phyloP scores from a whole-genome alignment of 2,113 vertebrate genomes.

The pig (Sus scrofa) region DNA sequence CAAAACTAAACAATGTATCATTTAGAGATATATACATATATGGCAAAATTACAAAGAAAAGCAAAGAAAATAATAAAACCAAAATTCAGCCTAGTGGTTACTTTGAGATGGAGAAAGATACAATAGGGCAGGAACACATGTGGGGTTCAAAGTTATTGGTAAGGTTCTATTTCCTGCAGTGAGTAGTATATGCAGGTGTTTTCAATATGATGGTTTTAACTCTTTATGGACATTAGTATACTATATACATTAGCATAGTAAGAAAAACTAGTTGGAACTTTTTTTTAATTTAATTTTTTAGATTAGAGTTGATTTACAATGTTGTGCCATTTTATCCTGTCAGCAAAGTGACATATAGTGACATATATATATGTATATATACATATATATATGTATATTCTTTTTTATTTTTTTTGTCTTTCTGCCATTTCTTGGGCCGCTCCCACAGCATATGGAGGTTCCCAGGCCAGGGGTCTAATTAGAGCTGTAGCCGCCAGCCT shows the following conservation, averaged over 20 bases:
- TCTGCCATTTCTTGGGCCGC: no score
- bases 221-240: not conserved
- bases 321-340: no score
- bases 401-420: no score
- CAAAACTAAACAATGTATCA: constrained; percentile 56
- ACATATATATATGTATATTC: no score
- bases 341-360: no score
- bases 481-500: no score
- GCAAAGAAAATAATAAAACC: constrained; percentile 28
- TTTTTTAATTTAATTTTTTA: no score
- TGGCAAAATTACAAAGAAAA: constrained; percentile 72
- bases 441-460: no score
- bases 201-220: constrained; percentile 38
- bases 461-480: no score
- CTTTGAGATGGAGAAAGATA: constrained; percentile 51
- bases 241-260: not conserved
- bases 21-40: constrained; percentile 61
- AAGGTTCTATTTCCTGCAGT: not conserved
- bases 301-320: no score
- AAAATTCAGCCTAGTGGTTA: constrained; percentile 44
- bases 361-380: no score
- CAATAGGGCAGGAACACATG: not conserved
- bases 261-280: not conserved
- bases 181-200: not conserved
- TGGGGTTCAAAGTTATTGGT: not conserved